A percentile compares a stretch with the other conserved stretches of the same genome.
Conservation (phyloP, 2,888 invertebrate genomes). For the Pseudoips prasinana region DNA sequence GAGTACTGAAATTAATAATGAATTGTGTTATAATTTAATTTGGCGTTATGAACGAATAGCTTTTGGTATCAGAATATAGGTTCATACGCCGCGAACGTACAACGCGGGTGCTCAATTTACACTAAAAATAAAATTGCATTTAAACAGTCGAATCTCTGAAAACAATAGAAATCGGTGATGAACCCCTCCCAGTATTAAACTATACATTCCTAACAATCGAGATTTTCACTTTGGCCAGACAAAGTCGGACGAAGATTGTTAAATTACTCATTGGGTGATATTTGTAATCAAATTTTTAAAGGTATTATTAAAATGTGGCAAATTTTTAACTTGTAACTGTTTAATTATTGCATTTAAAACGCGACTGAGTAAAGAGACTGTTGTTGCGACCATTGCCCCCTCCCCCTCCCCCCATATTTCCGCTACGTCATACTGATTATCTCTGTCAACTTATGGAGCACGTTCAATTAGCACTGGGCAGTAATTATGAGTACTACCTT, state of each 20-base stretch:
- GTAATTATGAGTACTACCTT: constrained; percentile 6
- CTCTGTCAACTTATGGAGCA: constrained; percentile 10
- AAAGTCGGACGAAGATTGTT: constrained; percentile 49
- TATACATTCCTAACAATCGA: constrained; percentile 76
- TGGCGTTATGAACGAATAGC: no score
- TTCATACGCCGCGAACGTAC: constrained; percentile 26
- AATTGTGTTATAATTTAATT: constrained; percentile 1
- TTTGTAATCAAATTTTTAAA: constrained; percentile 56
- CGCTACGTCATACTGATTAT: constrained; percentile 19
- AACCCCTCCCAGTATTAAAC: constrained; percentile 67
- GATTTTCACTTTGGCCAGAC: constrained; percentile 57
- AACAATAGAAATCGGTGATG: constrained; percentile 30
- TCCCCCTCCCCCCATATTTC: constrained; percentile 27
- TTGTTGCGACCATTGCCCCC: constrained; percentile 60
- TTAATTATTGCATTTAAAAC: constrained; percentile 60
- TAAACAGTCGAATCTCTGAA: constrained; percentile 48
- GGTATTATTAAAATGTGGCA: constrained; percentile 71
- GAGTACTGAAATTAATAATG: constrained; percentile 15
- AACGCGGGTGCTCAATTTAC: constrained; percentile 41
- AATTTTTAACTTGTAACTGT: constrained; percentile 47
- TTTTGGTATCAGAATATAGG: constrained; percentile 11
- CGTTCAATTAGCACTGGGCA: constrained; percentile 5
- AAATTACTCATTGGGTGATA: constrained; percentile 76
- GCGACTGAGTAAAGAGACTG: constrained; percentile 68
- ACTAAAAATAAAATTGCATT: constrained; percentile 38